These are phyloP conservation scores for Xestoiulus laeticollis DNA, from an alignment of 2,888 invertebrate species.

Conservation along the genomic window DNA sequence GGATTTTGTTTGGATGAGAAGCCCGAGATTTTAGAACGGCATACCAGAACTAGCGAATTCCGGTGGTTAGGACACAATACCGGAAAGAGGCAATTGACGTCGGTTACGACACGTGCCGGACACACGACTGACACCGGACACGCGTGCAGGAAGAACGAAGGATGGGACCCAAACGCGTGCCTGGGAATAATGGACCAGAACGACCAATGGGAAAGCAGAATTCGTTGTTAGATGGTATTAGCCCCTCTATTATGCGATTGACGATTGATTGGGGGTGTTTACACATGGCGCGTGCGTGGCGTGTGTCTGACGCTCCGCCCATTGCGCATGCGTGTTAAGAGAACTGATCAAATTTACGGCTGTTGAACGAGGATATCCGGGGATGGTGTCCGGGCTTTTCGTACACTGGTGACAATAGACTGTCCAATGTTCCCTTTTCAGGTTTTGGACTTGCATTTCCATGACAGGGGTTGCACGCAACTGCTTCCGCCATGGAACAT, in stretches of 20 bases:
- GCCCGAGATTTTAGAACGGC: not conserved
- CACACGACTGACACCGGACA: not conserved
- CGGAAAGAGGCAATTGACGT: not conserved
- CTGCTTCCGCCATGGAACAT: no score
- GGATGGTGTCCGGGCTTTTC: no score
- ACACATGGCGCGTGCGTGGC: not conserved
- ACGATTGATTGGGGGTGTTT: constrained; percentile 16
- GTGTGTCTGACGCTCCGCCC: not conserved
- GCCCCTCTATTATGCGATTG: not conserved
- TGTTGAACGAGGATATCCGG: not conserved
- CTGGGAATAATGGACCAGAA: not conserved
- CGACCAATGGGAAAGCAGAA: not conserved
- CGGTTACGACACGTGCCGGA: not conserved
- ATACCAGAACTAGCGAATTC: not conserved
- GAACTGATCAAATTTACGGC: not conserved
- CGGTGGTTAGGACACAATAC: not conserved
- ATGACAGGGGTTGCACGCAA: no score
- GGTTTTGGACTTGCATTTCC: no score
- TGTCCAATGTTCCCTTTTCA: no score
- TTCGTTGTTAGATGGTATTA: not conserved
- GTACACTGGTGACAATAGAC: no score
- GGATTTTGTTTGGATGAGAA: not conserved
- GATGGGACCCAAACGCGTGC: not conserved
- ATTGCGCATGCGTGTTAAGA: not conserved
- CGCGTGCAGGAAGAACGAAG: not conserved